Base-by-base conservation (phyloP, 2,888 invertebrate species). In the Acrocera orbiculus region DNA sequence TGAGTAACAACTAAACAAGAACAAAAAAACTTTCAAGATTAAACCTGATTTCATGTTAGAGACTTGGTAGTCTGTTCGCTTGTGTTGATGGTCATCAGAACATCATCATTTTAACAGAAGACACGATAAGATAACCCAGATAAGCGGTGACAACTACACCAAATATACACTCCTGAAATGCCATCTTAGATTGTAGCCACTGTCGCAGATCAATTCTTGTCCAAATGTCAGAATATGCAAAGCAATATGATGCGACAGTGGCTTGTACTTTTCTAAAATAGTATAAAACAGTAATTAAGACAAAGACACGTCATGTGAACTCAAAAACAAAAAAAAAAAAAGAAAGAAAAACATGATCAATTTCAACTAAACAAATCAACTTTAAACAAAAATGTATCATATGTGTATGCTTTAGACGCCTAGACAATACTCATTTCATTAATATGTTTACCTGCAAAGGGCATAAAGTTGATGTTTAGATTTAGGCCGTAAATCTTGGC, bases 301-400 rank as follows among this genome's bases (percentile, higher is more conserved):
- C 59, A 54, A 59, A 56, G 50, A 57, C 54, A 51, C 50, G 55
- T 54, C 54, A 53, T 56, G 53, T 51, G 53, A 54, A 56, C 52
- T 30, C n/a, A n/a, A n/a, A n/a, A n/a, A n/a, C n/a, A n/a, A 16
- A 27, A 7, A 11, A 22, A 20, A 23, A 30, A 20, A 31, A 11
- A 15, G 10, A 31, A 27, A 26, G 11, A 26, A 27, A n/a, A 9
- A 14, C 25, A 11, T 19, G 11, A 16, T 17, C 16, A 32, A 14
- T n/a, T 32, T 6, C 13, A 27, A 28, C 16, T n/a, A 30, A n/a
- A n/a, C n/a, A n/a, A n/a, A n/a, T n/a, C n/a, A n/a, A n/a, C n/a
- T n/a, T n/a, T n/a, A n/a, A n/a, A n/a, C n/a, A n/a, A n/a, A n/a
- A n/a, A n/a, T n/a, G n/a, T n/a, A n/a, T n/a, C n/a, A n/a, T n/a